Evolutionary conservation across 2,888 invertebrate genomes (phyloP).

Genomic region (Eupithecia tripunctaria): DNA sequence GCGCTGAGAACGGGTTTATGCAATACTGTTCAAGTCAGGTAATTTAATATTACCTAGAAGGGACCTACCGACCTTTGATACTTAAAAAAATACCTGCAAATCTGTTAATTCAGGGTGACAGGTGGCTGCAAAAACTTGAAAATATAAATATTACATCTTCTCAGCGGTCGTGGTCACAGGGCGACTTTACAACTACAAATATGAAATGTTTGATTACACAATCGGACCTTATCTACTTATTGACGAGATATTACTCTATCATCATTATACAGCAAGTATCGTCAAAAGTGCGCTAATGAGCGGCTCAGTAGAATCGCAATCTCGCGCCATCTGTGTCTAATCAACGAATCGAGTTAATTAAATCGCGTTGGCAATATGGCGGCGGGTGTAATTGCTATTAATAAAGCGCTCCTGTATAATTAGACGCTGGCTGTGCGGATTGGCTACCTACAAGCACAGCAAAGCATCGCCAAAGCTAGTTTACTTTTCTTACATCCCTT

Average conservation of each 20-base stretch:
- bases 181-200: no score
- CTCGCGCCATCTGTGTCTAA: conserved; percentile 82
- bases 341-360: conserved; percentile 84
- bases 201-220: not conserved
- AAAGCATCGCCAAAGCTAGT: conserved; percentile 18
- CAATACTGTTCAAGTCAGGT: conserved; percentile 34
- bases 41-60: conserved; percentile 22
- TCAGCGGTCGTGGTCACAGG: no score
- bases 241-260: conserved; percentile 23
- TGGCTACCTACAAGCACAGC: conserved; percentile 62
- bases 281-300: conserved; percentile 73
- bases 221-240: not conserved
- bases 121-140: not conserved
- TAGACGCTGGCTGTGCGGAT: conserved; percentile 76
- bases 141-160: not conserved
- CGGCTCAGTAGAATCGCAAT: conserved; percentile 68
- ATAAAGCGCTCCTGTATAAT: conserved; percentile 84
- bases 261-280: conserved; percentile 36
- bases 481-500: conserved; percentile 5
- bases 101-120: not conserved
- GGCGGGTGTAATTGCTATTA: conserved; percentile 83
- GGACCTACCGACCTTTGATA: not conserved
- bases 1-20: conserved; percentile 57
- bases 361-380: conserved; percentile 83
- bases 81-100: not conserved